Base-by-base conservation (phyloP, 1,140 invertebrate genomes). In the Musca vetustissima region DNA sequence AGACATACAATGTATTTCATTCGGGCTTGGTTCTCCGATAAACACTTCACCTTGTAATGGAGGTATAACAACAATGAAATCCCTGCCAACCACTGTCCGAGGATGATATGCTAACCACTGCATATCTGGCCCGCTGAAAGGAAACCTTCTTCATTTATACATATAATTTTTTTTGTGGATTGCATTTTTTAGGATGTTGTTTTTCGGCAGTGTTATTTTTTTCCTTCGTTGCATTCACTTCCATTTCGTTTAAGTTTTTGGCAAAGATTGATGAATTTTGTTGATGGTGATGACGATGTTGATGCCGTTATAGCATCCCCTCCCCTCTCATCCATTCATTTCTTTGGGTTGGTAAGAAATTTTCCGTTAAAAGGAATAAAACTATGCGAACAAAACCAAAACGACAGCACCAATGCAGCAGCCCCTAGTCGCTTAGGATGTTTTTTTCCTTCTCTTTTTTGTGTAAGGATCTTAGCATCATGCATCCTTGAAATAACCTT, bases 251-350 rank as follows among this genome's bases (percentile, higher is more conserved):
- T 73, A 79, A 79, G 73, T 79, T 80, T 79, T 79, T 80, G 78
- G 78, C 78, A 79, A 78, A 80, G 78, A 80, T 80, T 80, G 78
- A 80, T 80, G 78, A 80, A 80, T 80, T 77, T 76, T 76, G 28
- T 65, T 69, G 70, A 53, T 68, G 68, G 36, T 59, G 68, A 22
- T 64, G 57, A 28, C 48, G 52, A 61, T 43, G 57, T 61, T 61
- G 57, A 61, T 61, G 57, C 66, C 71, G 49, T 53, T 59, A 28
- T 32, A 4, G 3, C 28, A 8, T 28, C 28, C 28, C 28, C 28
- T 28, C 28, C 6, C 36, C 36, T 13, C 36, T 43, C 11, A 69
- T 49, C 22, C 50, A 66, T 32, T 66, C n/a, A 65, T 28, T 28
- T 28, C 11, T 43, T 43, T 1, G 13, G 36, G 1, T 43, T 43